phyloP scores from a whole-genome alignment of 2,113 vertebrate species.

The Neogobius melanostomus region DNA sequence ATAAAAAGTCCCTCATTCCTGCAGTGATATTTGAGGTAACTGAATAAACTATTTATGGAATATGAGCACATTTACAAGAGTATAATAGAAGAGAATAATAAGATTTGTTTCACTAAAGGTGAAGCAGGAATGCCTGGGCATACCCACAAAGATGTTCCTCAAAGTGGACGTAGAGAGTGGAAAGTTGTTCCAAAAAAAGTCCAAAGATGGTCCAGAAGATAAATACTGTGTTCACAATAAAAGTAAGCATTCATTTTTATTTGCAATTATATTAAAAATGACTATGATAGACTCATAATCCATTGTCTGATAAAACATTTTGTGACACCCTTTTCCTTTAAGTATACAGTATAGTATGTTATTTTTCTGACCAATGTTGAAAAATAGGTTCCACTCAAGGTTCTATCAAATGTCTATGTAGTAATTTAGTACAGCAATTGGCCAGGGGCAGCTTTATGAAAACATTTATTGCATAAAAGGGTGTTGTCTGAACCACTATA shows the following conservation, averaged over 20 bases:
- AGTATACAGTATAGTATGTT: no score
- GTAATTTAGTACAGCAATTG: not conserved
- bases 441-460: not conserved
- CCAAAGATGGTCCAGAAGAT: slow-evolving; percentile 94
- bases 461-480: not conserved
- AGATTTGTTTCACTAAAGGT: slow-evolving; percentile 75
- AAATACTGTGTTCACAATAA: slow-evolving; percentile 94
- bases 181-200: slow-evolving; percentile 91
- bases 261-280: not conserved
- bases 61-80: no score
- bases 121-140: slow-evolving; percentile 88
- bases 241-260: slow-evolving; percentile 78
- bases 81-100: no score
- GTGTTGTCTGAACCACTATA: not conserved
- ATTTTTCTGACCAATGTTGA: no score
- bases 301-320: no score
- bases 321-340: no score
- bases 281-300: no score
- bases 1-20: slow-evolving; percentile 89
- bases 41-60: not conserved
- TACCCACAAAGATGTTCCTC: slow-evolving; percentile 89
- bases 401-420: no score
- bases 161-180: slow-evolving; percentile 95
- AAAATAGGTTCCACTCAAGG: no score
- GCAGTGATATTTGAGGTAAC: slow-evolving; percentile 89